Evolutionary conservation across 1,140 invertebrate species (phyloP).

Genomic region (Drosophila tristis): DNA sequence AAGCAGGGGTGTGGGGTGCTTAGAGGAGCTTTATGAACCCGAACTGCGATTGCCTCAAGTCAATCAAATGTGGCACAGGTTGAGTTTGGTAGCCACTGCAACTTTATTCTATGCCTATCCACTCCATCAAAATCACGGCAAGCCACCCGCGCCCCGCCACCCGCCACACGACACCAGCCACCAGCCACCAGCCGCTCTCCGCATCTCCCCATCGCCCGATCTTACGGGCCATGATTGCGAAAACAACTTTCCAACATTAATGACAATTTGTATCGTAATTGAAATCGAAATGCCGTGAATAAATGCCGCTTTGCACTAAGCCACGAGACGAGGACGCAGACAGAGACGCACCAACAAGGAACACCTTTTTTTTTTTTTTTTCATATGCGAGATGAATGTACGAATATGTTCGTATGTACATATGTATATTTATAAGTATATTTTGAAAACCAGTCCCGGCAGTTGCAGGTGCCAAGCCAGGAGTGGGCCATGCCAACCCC

Average conservation of each 20-base stretch:
- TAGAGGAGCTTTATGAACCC: slow-evolving; percentile 56
- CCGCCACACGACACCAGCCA: no score
- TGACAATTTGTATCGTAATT: slow-evolving; percentile 83
- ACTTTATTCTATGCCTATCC: slow-evolving; percentile 47
- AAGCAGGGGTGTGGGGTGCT: not conserved
- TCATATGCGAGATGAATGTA: slow-evolving; percentile 2
- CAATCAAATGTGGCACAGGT: slow-evolving; percentile 77
- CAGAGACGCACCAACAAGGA: slow-evolving; percentile 68
- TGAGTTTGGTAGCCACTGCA: slow-evolving; percentile 40
- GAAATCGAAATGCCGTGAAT: slow-evolving; percentile 83
- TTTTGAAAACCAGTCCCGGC: slow-evolving; percentile 59
- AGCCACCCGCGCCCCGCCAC: not conserved
- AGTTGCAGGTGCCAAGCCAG: slow-evolving; percentile 48
- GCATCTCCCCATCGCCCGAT: slow-evolving; percentile 21
- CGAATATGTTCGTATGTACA: no score
- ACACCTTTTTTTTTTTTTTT: slow-evolving; percentile 60
- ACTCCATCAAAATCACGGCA: slow-evolving; percentile 50
- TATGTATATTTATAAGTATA: slow-evolving; percentile 7
- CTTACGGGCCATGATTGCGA: slow-evolving; percentile 47
- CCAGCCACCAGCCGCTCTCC: not conserved
- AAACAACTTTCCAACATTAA: slow-evolving; percentile 83
- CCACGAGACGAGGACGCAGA: slow-evolving; percentile 43
- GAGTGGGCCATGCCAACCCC: slow-evolving; percentile 37
- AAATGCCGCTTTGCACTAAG: slow-evolving; percentile 82
- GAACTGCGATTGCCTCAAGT: slow-evolving; percentile 54